Percentiles rank a stretch among this genome's conserved stretches.
These are phyloP conservation scores for Sthenelais limicola DNA, from an alignment of 2,888 invertebrate species.

Conservation along the genomic window DNA sequence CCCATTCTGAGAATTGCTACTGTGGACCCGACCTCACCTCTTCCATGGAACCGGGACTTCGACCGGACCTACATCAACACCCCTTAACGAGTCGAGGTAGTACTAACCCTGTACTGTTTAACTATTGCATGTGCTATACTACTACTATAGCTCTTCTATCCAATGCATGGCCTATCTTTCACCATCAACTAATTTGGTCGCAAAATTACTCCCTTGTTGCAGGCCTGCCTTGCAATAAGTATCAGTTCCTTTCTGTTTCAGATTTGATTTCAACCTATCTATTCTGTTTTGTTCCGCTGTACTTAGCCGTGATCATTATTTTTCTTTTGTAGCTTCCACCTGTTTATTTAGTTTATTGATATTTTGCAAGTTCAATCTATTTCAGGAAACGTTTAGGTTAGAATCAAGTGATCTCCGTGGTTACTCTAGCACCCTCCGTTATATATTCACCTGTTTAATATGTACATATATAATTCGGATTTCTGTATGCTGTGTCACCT, in stretches of 20 bases:
- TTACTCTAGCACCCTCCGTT: constrained; percentile 39
- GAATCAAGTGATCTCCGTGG: constrained; percentile 39
- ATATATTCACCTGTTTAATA: too few relatives aligned
- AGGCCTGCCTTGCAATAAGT: background rate
- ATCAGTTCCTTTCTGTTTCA: constrained; percentile 3
- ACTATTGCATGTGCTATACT: constrained; percentile 42
- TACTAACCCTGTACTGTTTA: constrained; percentile 38
- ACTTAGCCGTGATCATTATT: background rate
- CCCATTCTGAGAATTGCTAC: constrained; percentile 53
- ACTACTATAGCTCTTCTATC: constrained; percentile 20
- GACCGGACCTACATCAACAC: constrained; percentile 35
- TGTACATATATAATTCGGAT: too few relatives aligned
- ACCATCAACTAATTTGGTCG: background rate
- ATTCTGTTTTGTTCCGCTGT: background rate
- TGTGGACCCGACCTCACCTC: constrained; percentile 45
- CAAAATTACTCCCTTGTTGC: constrained; percentile 5
- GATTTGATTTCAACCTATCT: background rate
- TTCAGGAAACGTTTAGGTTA: constrained; percentile 30
- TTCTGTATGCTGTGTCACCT: too few relatives aligned
- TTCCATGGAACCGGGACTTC: constrained; percentile 34
- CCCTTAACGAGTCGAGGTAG: constrained; percentile 44
- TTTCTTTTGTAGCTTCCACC: constrained; percentile 4
- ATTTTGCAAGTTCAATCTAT: constrained; percentile 31
- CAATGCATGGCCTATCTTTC: constrained; percentile 22
- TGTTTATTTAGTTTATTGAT: constrained; percentile 21